These are phyloP conservation scores for Electrophaes corylata DNA, from an alignment of 2,888 invertebrate species.

Conservation along the genomic window DNA sequence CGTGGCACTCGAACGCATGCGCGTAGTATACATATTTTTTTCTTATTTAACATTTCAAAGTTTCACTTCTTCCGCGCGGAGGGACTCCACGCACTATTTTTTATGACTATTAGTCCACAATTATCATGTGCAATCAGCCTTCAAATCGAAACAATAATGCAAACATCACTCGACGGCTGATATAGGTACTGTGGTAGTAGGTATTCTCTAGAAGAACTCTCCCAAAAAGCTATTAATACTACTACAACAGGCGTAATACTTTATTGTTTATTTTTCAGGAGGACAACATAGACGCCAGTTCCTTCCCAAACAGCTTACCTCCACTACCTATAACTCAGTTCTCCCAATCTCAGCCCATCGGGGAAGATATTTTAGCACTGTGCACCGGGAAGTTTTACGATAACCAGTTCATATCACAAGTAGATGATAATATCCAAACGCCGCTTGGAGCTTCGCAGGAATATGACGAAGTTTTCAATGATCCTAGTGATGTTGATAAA, in stretches of 20 bases:
- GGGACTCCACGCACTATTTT: too few relatives aligned
- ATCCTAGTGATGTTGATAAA: not conserved
- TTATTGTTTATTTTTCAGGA: slow-evolving; percentile 50
- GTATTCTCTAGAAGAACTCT: too few relatives aligned
- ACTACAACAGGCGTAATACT: not conserved
- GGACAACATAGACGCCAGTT: slow-evolving; percentile 81
- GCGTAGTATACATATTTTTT: too few relatives aligned
- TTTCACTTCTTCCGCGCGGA: too few relatives aligned
- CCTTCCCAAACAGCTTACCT: slow-evolving; percentile 62
- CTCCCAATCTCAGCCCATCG: slow-evolving; percentile 65
- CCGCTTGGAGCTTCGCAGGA: slow-evolving; percentile 39
- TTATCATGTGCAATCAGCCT: too few relatives aligned
- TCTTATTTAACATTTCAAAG: too few relatives aligned
- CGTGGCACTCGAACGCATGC: too few relatives aligned
- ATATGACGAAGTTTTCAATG: slow-evolving; percentile 22
- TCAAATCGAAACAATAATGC: too few relatives aligned
- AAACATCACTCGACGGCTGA: too few relatives aligned
- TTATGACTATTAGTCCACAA: too few relatives aligned
- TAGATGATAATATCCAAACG: slow-evolving; percentile 31
- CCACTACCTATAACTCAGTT: slow-evolving; percentile 54
- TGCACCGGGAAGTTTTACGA: slow-evolving; percentile 85
- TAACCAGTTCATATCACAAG: slow-evolving; percentile 64
- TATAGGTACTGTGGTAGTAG: too few relatives aligned
- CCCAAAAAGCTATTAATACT: too few relatives aligned
- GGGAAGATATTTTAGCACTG: slow-evolving; percentile 78